These are phyloP conservation scores for Meriones unguiculatus DNA, from an alignment of 2,113 vertebrate genomes.

Conservation along the genomic window DNA sequence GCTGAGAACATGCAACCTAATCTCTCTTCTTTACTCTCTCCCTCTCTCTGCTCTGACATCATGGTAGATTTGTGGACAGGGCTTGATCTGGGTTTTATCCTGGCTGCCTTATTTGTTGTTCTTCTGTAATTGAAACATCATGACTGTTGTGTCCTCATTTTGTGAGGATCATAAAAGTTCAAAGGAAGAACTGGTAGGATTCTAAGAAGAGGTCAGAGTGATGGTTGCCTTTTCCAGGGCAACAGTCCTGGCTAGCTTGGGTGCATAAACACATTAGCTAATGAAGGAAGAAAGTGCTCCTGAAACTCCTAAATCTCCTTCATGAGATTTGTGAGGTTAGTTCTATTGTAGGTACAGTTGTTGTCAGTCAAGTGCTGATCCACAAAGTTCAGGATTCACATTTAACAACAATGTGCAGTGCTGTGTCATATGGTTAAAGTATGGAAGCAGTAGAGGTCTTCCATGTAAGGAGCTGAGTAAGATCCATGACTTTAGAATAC, in stretches of 20 bases:
- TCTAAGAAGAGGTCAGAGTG: background rate
- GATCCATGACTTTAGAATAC: background rate
- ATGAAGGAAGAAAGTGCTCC: background rate
- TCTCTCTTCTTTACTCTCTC: too few species aligned
- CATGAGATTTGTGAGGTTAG: background rate
- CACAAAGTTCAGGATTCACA: background rate
- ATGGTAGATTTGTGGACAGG: background rate
- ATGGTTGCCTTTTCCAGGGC: background rate
- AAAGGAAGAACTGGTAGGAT: background rate
- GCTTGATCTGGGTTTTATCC: background rate
- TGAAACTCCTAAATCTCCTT: background rate
- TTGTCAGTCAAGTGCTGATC: background rate
- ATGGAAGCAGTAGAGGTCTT: background rate
- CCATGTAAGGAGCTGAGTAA: background rate
- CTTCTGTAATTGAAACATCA: background rate
- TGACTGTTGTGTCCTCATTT: background rate
- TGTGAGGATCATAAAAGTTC: background rate
- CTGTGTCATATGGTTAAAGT: background rate
- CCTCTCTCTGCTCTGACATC: background rate
- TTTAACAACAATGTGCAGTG: background rate
- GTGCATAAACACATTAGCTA: background rate
- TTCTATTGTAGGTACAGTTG: background rate
- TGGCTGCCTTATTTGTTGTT: background rate
- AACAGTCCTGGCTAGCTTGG: background rate
- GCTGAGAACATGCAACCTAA: too few species aligned